Evolutionary conservation across 2,113 vertebrate genomes (phyloP), one percentile per base, ranked within the genome.

Genomic region (Pygoscelis adeliae): DNA sequence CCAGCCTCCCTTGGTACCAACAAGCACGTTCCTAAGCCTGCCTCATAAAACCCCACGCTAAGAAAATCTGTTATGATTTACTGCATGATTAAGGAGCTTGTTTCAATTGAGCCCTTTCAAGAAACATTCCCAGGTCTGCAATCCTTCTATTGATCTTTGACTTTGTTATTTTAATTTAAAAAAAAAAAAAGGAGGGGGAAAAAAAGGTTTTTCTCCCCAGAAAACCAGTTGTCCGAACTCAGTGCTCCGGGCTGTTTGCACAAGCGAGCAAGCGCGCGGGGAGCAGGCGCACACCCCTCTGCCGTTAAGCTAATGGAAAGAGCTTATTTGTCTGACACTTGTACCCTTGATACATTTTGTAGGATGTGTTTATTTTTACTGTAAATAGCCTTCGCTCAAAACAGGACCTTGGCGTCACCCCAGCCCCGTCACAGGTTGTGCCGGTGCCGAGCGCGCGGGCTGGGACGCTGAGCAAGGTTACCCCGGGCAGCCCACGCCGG

Each of bases 171-270:
- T 73, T 30, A 77, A 80, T 49, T 25, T 19, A 13, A 34, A 29
- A 47, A 36, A 53, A 21, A 49, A 4, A n/a, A 30, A 34, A 3
- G 3, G 1, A 44, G 5, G 0, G 1, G 1, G 34, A 3, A 4
- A 2, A 61, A 27, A 65, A 29, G 15, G 9, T 12, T 88, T 72
- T 90, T 67, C 14, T 69, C 20, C 56, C 20, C 30, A 29, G 42
- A 34, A 74, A 95, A 65, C 27, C 32, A 26, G 6, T 16, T 25
- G 20, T 27, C 58, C 26, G 65, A 38, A 29, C 70, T 74, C 1
- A 2, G 61, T 16, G 76, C 71, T 89, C 23, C 0, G 0, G 63
- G 34, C 72, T 62, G 34, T 58, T 89, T 20, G 40, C 78, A 52
- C n/a, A 36, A 84, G 55, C 2, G 15, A 36, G 47, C 42, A 8